Base-by-base conservation (phyloP, 2,113 vertebrate genomes). In the Cephalopterus ornatus region DNA sequence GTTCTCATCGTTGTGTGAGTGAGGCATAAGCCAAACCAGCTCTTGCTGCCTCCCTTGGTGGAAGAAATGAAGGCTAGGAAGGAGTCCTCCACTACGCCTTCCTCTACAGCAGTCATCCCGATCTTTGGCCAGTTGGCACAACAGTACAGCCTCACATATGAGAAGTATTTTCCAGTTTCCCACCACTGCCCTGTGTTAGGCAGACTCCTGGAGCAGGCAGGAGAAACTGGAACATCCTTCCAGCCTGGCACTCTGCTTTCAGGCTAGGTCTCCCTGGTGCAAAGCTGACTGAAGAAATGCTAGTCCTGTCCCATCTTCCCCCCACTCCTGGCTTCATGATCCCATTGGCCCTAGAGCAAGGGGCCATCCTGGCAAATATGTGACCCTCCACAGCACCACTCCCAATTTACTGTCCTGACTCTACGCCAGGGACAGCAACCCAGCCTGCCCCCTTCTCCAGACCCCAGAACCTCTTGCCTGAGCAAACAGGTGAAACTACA, bases 1-100 rank as follows among this genome's bases (percentile, higher is more conserved):
- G 28, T 98, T 59, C 97, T 99, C 21, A n/a, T 99, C 24, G 22
- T 99, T 72, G 10, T 98, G 99, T 99, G 94, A 99, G 99, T 96
- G 59, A 84, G 28, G 27, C 59, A 41, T 47, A 67, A 55, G 47
- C 88, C 73, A 72, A 66, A 68, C 27, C 30, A 62, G 32, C 26
- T 37, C n/a, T 41, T 2, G 3, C 20, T 52, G 68, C 50, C 33
- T 73, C 59, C 49, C 39, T 78, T 35, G 24, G 33, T 65, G 24
- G 26, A 49, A 21, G 26, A 59, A 61, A 42, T 27, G 20, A 79
- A 68, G 33, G 59, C 41, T 79, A 62, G 70, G 55, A 56, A 39
- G 39, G 37, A 92, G n/a, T 35, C 15, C 26, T 79, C 9, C 8
- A 41, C 22, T 78, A 62, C 21, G 32, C 16, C 8, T 20, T 79